Base-by-base conservation (phyloP, 2,113 vertebrate species). In the Grus americana region DNA sequence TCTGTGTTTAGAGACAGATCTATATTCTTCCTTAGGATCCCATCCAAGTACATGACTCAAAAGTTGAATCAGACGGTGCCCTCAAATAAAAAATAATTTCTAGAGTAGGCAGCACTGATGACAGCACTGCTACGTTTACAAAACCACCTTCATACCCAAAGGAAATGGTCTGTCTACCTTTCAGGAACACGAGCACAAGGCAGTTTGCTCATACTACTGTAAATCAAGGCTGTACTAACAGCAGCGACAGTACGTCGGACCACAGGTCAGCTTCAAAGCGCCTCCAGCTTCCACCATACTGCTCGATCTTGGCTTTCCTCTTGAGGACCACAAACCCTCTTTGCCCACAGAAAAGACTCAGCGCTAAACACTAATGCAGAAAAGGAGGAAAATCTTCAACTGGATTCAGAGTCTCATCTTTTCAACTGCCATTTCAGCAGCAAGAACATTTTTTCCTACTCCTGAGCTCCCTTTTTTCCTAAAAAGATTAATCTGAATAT, bases 171-270 rank as follows among this genome's bases (percentile, higher is more conserved):
- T 12, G 4, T 44, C 79, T 42, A 47, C 27, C 34, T 58, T 58
- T 54, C 62, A n/a, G 42, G 50, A 49, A 71, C 47, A 29, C 0
- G 6, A 32, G 36, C 32, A 18, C 62, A 14, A 19, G 0, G 0
- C 38, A 4, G 38, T 46, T 34, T 46, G 62, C 87, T 82, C 52
- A 3, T 1, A 2, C 38, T 29, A 3, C 4, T 15, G 15, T n/a
- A 78, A 76, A 36, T 19, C 36, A 72, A 57, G 16, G 63, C 70
- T 54, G 61, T 11, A 7, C 38, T 10, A 40, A 34, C 29, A 20
- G 7, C 44, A 67, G 71, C 4, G 3, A 29, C 29, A 38, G 26
- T 3, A 17, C 27, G n/a, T 5, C 2, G 12, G 52, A 26, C 17
- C 22, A 16, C 62, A 18, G 49, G 8, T 38, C 50, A 66, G 38